Evolutionary conservation across 2,888 invertebrate species (phyloP).

Genomic region (Amphipoea lucens): DNA sequence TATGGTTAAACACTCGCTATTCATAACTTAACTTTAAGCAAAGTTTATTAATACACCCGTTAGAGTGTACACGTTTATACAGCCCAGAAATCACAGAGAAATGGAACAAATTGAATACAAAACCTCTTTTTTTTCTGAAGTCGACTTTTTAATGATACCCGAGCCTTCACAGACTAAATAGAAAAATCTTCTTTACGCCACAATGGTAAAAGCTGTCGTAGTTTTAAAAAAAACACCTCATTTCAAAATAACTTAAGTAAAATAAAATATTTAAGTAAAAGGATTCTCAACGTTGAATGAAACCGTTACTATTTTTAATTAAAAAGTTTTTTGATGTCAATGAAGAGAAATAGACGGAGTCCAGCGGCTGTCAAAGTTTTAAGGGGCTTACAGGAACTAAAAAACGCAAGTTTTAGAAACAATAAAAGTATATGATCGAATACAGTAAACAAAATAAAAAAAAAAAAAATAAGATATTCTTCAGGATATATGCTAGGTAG

Average conservation of each 20-base stretch:
- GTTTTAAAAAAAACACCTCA: neutral
- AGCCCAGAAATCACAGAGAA: neutral
- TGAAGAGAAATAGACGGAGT: conserved; percentile 54
- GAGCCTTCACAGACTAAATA: neutral
- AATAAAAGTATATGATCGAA: too few species aligned
- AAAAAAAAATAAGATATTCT: too few species aligned
- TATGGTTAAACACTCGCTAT: too few species aligned
- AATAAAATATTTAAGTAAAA: conserved; percentile 21
- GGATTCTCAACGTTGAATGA: conserved; percentile 48
- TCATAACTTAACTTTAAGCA: too few species aligned
- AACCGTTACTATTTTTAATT: conserved; percentile 68
- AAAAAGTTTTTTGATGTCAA: conserved; percentile 73
- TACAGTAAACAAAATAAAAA: too few species aligned
- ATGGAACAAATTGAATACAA: neutral
- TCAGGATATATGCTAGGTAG: too few species aligned
- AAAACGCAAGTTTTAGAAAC: too few species aligned
- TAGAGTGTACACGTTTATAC: neutral
- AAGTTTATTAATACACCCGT: neutral
- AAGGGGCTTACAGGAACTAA: too few species aligned
- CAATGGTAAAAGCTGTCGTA: neutral
- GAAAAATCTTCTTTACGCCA: neutral
- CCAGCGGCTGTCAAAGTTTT: conserved; percentile 61
- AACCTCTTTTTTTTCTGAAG: neutral
- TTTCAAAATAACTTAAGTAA: conserved; percentile 33
- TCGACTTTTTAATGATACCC: conserved; percentile 3